Conservation (phyloP, 1,140 invertebrate genomes). For the Pseudomyrmex gracilis region DNA sequence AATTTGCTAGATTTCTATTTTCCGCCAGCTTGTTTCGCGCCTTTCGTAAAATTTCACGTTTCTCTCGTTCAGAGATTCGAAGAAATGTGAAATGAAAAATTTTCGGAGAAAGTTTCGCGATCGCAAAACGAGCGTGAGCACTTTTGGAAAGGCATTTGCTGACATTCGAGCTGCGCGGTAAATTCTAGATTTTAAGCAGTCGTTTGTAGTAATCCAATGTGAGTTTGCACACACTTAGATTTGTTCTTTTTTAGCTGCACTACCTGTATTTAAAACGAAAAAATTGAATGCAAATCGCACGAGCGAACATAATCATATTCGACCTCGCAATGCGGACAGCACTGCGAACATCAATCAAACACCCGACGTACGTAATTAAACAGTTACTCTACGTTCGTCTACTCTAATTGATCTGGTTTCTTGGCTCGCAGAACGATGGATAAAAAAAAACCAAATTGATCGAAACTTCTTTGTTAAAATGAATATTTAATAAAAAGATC, state of each 20-base stretch:
- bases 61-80: background rate
- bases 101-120: background rate
- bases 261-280: background rate
- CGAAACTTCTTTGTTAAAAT: too few relatives aligned
- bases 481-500: too few relatives aligned
- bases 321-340: background rate
- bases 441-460: too few relatives aligned
- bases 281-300: background rate
- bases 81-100: background rate
- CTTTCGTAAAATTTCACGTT: background rate
- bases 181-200: slow-evolving; percentile 31
- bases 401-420: too few relatives aligned
- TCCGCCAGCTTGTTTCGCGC: background rate
- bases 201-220: background rate
- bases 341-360: background rate
- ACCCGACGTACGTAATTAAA: too few relatives aligned
- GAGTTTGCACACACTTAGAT: background rate
- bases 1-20: background rate
- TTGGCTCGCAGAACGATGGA: too few relatives aligned
- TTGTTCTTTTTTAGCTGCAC: slow-evolving; percentile 9
- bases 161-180: background rate
- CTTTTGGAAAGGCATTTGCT: background rate
- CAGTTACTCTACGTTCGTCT: too few relatives aligned
- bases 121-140: background rate
- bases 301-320: background rate